Evolutionary conservation across 2,888 invertebrate genomes (phyloP).

Genomic region (Cheiracanthium punctorium): DNA sequence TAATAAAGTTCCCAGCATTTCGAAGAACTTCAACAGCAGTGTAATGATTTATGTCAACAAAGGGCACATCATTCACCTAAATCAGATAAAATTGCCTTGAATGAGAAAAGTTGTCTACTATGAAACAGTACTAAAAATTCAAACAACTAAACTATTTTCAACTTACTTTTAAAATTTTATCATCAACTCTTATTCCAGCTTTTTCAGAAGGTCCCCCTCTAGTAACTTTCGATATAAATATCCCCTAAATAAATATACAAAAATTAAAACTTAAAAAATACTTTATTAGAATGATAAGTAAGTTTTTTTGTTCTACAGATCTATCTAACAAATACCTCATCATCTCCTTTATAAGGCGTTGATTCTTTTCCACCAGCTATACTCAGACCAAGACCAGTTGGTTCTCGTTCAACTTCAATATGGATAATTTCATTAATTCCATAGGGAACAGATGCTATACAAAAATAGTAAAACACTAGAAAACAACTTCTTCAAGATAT

Average conservation of each 20-base stretch:
- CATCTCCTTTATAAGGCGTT: slow-evolving; percentile 95
- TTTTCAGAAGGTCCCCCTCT: slow-evolving; percentile 95
- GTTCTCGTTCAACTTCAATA: slow-evolving; percentile 82
- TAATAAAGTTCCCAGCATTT: slow-evolving; percentile 58
- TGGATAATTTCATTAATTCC: slow-evolving; percentile 28
- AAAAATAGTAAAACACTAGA: background rate
- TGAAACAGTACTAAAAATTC: too few relatives aligned
- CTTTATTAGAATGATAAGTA: too few relatives aligned
- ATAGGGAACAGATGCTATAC: background rate
- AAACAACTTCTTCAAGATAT: too few relatives aligned
- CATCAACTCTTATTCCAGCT: slow-evolving; percentile 90
- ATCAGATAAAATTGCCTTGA: too few relatives aligned
- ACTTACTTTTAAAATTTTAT: slow-evolving; percentile 92
- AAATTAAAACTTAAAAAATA: background rate
- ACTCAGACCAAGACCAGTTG: slow-evolving; percentile 93
- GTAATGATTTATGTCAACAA: slow-evolving; percentile 93
- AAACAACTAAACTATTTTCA: too few relatives aligned
- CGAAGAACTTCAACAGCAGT: slow-evolving; percentile 81
- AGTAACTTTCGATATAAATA: slow-evolving; percentile 79
- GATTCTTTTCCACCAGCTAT: slow-evolving; percentile 98
- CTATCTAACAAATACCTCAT: slow-evolving; percentile 80
- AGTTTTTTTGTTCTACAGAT: background rate
- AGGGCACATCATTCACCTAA: slow-evolving; percentile 76
- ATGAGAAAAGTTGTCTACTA: too few relatives aligned
- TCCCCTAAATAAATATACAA: slow-evolving; percentile 37